Evolutionary conservation across 2,888 invertebrate species (phyloP), one percentile per base, ranked within the genome.

Genomic region (Epinotia nisella): DNA sequence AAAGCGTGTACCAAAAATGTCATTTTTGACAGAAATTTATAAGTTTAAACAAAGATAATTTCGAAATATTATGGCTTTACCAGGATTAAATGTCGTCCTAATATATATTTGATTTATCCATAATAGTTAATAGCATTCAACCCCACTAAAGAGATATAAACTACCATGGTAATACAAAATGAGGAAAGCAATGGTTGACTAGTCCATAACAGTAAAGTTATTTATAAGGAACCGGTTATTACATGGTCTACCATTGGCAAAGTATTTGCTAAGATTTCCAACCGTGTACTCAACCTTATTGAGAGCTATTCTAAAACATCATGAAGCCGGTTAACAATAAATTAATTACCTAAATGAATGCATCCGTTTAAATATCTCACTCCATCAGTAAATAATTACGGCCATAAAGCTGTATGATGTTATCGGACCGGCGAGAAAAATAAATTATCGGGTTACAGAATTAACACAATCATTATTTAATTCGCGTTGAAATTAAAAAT

Each of bases 401-500:
- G 19, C 24, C 58, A 64, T 69, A 69, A 73, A 69, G 64, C 62
- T 64, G 64, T 69, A 62, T 62, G 53, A 61, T 68, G 68, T 62
- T 59, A 69, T 73, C 64, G 64, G 41, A 13, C 56, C 71, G 35
- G 21, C 55, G 67, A 51, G 29, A 41, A 29, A 62, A 62, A 51
- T 68, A 72, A 68, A 72, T 71, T 68, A 68, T 73, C 55, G 67
- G 67, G 45, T 58, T 64, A 51, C 68, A 68, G 45, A 59, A 69
- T 73, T 72, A 72, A 68, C 64, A 69, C 62, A 59, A 58, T 69
- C 29, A 64, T 69, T 58, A 73, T 64, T 73, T 64, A 64, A 73
- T 64, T 59, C 58, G 21, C 49, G 21, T 59, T 39, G 19, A 64
- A 58, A 69, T 73, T 64, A 73, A 73, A 68, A 68, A 73, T 56